Evolutionary conservation across 1,140 invertebrate species (phyloP).

Genomic region (Oreohelix idahoensis): DNA sequence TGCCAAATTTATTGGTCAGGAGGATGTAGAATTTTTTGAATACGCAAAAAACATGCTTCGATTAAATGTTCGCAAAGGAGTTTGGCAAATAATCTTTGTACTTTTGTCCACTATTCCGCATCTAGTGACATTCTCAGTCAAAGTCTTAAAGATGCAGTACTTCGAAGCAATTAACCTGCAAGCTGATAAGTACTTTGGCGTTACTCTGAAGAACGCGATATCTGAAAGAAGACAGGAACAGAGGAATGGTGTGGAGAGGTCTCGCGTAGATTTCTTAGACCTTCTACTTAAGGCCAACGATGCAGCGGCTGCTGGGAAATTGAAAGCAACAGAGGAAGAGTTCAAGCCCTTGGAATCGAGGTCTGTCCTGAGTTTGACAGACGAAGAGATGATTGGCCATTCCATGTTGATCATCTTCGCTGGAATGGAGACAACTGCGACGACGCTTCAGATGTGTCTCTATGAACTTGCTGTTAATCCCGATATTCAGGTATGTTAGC

Average conservation of each 20-base stretch:
- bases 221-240: not conserved
- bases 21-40: not conserved
- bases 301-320: not conserved
- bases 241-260: not conserved
- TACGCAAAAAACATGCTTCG: slow-evolving; percentile 21
- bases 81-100: not conserved
- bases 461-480: slow-evolving; percentile 1
- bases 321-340: not conserved
- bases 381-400: slow-evolving; percentile 80
- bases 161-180: not conserved
- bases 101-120: not conserved
- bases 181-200: slow-evolving; percentile 9
- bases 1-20: not conserved
- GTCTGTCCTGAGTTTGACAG: slow-evolving; percentile 22
- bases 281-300: slow-evolving; percentile 5
- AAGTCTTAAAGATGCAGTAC: not conserved
- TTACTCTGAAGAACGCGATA: not conserved
- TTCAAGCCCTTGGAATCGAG: not conserved
- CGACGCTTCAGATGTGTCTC: slow-evolving; percentile 69
- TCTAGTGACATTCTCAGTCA: not conserved
- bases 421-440: slow-evolving; percentile 79
- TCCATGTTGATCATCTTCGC: slow-evolving; percentile 80
- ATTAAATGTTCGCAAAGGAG: not conserved
- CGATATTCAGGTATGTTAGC: slow-evolving; percentile 22
- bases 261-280: slow-evolving; percentile 9